Conservation (phyloP, 1,140 invertebrate species). For the Drosophila ananassae region DNA sequence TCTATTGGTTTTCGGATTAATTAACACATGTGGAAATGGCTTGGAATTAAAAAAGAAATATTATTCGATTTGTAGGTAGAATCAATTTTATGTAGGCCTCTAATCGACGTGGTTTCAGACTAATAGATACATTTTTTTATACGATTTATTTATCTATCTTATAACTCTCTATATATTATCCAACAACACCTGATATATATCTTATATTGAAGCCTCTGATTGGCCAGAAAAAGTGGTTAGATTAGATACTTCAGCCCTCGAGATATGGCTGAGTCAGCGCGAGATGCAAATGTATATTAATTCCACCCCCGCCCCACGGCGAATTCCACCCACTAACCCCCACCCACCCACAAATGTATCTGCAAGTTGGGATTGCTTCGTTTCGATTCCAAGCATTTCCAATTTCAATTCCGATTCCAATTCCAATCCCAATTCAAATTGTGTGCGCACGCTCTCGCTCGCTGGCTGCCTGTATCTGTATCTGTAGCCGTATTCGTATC, state of each 20-base stretch:
- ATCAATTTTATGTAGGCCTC: too few species aligned
- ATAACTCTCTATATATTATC: too few species aligned
- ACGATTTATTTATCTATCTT: too few species aligned
- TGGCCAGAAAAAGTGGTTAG: slow-evolving; percentile 18
- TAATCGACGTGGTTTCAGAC: too few species aligned
- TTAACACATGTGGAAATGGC: slow-evolving; percentile 27
- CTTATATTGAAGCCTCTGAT: slow-evolving; percentile 19
- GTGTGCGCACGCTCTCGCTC: slow-evolving; percentile 70
- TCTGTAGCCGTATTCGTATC: slow-evolving; percentile 6
- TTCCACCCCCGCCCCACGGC: neutral
- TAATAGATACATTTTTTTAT: too few species aligned
- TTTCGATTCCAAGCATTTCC: slow-evolving; percentile 67
- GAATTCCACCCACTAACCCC: neutral
- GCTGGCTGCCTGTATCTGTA: slow-evolving; percentile 11
- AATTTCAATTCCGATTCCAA: slow-evolving; percentile 56
- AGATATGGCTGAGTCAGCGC: slow-evolving; percentile 20
- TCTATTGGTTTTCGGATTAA: slow-evolving; percentile 6
- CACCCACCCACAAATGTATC: slow-evolving; percentile 12
- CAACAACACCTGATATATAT: too few species aligned
- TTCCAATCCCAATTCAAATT: slow-evolving; percentile 60
- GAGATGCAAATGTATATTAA: slow-evolving; percentile 50
- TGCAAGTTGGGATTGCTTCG: slow-evolving; percentile 33
- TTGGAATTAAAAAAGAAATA: neutral
- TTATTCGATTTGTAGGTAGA: neutral
- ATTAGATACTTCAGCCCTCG: slow-evolving; percentile 21